Percentiles rank a stretch among this genome's conserved stretches.
Conservation (phyloP, 2,797 vertebrate species). For the Gallinago nigripennis region DNA sequence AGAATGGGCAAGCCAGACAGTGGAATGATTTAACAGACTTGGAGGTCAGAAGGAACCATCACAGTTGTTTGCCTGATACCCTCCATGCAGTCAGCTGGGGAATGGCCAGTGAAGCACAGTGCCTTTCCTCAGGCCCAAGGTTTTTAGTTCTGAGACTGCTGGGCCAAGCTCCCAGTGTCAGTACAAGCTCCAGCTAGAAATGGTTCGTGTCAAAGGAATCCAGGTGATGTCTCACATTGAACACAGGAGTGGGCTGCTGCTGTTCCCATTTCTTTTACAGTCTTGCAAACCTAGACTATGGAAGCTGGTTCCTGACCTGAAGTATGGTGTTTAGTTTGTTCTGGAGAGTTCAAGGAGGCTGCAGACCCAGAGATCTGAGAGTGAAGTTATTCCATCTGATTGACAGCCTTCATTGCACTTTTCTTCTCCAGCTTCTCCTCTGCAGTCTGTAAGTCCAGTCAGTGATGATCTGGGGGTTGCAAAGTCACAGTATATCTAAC, state of each 20-base stretch:
- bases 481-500: neutral
- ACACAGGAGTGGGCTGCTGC: neutral
- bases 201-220: neutral
- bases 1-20: neutral
- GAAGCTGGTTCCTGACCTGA: neutral
- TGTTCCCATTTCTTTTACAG: neutral
- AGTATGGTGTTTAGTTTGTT: neutral
- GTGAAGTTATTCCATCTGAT: neutral
- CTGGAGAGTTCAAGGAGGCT: neutral
- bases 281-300: neutral
- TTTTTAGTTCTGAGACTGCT: neutral
- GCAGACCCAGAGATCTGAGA: neutral
- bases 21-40: neutral
- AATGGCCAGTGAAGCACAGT: accelerated
- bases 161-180: accelerated
- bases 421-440: neutral
- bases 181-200: neutral
- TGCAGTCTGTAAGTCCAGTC: neutral
- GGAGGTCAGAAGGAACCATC: neutral
- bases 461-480: accelerated
- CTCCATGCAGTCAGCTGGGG: neutral
- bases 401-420: neutral
- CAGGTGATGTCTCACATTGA: accelerated
- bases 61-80: neutral
- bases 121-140: neutral